These are phyloP conservation scores for Neolamprologus fasciatus DNA, from an alignment of 2,113 vertebrate species.

Conservation along the genomic window DNA sequence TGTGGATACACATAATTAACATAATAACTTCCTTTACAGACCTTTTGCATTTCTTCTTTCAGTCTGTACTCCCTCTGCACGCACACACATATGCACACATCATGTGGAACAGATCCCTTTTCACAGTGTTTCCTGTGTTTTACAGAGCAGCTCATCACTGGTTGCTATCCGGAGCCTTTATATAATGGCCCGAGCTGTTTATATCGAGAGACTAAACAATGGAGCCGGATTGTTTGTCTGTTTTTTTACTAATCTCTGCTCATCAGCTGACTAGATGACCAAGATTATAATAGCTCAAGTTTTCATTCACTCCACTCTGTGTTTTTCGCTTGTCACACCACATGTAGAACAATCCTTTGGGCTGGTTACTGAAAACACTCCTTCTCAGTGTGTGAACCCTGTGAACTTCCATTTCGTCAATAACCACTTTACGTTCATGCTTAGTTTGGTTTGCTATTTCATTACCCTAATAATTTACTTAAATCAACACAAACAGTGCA, in stretches of 20 bases:
- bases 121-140: conserved; percentile 65
- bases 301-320: conserved; percentile 24
- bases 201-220: conserved; percentile 54
- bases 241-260: conserved; percentile 38
- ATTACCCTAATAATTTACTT: neutral
- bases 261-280: conserved; percentile 60
- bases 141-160: conserved; percentile 52
- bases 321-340: neutral
- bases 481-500: neutral
- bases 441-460: neutral
- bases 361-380: neutral
- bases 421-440: neutral
- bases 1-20: neutral
- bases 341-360: neutral
- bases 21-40: conserved; percentile 13
- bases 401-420: neutral
- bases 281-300: conserved; percentile 45
- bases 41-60: neutral
- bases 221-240: conserved; percentile 44
- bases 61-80: neutral
- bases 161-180: conserved; percentile 47
- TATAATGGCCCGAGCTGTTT: conserved; percentile 51
- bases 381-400: neutral
- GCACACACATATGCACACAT: neutral
- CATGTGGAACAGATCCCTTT: conserved; percentile 60